Evolutionary conservation across 2,888 invertebrate genomes (phyloP).

Genomic region (Agrenia bidenticulata): DNA sequence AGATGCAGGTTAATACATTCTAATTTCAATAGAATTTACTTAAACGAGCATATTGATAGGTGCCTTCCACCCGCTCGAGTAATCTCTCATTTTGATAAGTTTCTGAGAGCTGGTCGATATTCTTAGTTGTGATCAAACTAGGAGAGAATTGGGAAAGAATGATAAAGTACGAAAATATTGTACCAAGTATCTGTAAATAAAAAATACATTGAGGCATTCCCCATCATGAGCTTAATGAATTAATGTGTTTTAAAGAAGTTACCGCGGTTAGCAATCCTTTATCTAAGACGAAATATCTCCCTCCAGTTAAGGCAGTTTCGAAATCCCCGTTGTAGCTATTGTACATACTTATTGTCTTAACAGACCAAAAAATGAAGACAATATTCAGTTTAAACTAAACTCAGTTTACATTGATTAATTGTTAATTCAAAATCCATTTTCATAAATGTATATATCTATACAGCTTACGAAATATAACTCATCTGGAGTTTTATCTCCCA

Average conservation of each 20-base stretch:
- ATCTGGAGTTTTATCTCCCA: conserved; percentile 39
- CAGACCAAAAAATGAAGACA: too few species aligned
- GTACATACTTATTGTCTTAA: conserved; percentile 39
- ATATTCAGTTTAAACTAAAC: too few species aligned
- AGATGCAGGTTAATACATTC: too few species aligned
- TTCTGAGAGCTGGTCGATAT: background rate
- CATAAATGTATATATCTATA: too few species aligned
- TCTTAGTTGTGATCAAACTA: conserved; percentile 1
- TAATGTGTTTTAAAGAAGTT: too few species aligned
- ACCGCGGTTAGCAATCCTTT: conserved; percentile 35
- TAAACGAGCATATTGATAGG: background rate
- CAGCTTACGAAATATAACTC: conserved; percentile 39
- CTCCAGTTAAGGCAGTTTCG: conserved; percentile 28
- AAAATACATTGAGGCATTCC: too few species aligned
- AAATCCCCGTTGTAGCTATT: conserved; percentile 36
- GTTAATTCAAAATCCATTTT: too few species aligned
- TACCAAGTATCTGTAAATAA: conserved; percentile 24
- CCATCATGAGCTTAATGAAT: background rate
- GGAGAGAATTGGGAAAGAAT: conserved; percentile 31
- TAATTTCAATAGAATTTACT: too few species aligned
- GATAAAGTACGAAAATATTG: conserved; percentile 34
- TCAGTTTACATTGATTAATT: too few species aligned
- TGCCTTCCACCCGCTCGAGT: background rate
- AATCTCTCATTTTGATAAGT: conserved; percentile 6
- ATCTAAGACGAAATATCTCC: conserved; percentile 30